Evolutionary conservation across 2,113 vertebrate genomes (phyloP), one percentile per base, ranked within the genome.

Genomic region (Thryonomys swinderianus): DNA sequence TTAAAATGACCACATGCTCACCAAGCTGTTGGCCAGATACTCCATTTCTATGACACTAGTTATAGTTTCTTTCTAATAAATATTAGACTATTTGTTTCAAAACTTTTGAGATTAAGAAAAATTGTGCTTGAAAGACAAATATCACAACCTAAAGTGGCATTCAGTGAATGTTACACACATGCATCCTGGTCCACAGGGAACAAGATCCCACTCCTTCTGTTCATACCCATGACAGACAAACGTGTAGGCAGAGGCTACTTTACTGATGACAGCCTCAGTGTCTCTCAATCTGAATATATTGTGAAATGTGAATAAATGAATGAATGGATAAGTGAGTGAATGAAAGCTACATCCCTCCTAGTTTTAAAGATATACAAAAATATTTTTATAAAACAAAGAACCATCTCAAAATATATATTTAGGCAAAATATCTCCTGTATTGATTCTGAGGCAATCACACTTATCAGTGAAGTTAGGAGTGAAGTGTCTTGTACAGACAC

Each of bases 361-460:
- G 18, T 91, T 86, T 51, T 62, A 53, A 95, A 62, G 32, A 25
- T n/a, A 81, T 14, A 7, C 40, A 69, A 23, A 79, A 69, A 45
- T 27, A 59, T 18, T 80, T 89, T 94, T 76, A 82, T 51, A 74
- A 85, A 71, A 73, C 21, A 57, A 94, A 61, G 16, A 95, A 86
- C 62, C 2, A 76, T 40, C 51, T 93, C 7, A 42, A 93, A 88
- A 95, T 79, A 25, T 66, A 4, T 40, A 20, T 8, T 88, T 73
- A 74, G 34, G 32, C 71, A 86, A 93, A 94, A 88, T 32, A 66
- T 51, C 27, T 62, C 30, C 55, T 73, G 16, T 85, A 18, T 40
- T 71, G 76, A 71, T 51, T 30, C 45, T 48, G 69, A 86, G 32
- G 51, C 30, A 73, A 94, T 66, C 13, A 91, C 7, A 73, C 13